These are phyloP conservation scores for Parapsyche elsis DNA, from an alignment of 1,140 invertebrate genomes.

Conservation along the genomic window DNA sequence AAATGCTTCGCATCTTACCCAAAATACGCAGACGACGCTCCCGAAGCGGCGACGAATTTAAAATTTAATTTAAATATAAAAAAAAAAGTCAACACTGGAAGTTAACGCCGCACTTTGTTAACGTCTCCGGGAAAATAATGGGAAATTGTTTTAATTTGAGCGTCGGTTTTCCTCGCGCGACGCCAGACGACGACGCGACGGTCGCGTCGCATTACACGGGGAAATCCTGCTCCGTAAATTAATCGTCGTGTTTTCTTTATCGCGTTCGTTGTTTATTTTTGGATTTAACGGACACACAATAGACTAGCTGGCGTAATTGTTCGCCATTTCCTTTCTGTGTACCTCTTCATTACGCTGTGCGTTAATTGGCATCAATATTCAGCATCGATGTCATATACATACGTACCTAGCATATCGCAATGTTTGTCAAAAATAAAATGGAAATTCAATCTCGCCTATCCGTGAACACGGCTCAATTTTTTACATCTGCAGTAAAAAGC, in stretches of 20 bases:
- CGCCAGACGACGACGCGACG: not conserved
- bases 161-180: not conserved
- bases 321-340: too few relatives aligned
- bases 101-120: not conserved
- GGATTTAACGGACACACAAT: not conserved
- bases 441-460: not conserved
- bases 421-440: not conserved
- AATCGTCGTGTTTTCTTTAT: slow-evolving; percentile 14
- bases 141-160: slow-evolving; percentile 17
- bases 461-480: not conserved
- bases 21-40: too few relatives aligned
- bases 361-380: too few relatives aligned
- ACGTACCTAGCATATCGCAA: too few relatives aligned
- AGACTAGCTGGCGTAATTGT: not conserved
- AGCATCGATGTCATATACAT: too few relatives aligned
- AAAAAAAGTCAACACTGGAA: too few relatives aligned
- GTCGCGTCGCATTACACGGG: not conserved
- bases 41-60: too few relatives aligned
- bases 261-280: not conserved
- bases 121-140: slow-evolving; percentile 7
- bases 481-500: not conserved
- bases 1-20: too few relatives aligned
- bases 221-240: slow-evolving; percentile 12
- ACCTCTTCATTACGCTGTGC: too few relatives aligned
- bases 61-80: too few relatives aligned